Base-by-base conservation (phyloP, 2,113 vertebrate species). In the Bothrops jararaca region DNA sequence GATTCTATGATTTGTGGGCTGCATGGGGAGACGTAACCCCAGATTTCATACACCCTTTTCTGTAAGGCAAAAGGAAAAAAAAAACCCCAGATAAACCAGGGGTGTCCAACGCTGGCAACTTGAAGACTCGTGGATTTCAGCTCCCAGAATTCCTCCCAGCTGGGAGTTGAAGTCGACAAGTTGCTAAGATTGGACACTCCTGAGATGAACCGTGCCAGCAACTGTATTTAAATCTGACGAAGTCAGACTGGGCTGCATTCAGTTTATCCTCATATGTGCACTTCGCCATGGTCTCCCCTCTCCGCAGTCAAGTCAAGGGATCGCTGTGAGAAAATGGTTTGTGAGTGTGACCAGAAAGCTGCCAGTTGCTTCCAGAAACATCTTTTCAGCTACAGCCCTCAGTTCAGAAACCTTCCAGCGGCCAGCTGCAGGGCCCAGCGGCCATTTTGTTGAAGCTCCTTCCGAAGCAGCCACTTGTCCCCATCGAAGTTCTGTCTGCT, bases 221-320 rank as follows among this genome's bases (percentile, higher is more conserved):
- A 7, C 2, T 2, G 11, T 34, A 74, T 74, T 74, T 11, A 0
- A 29, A n/a, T 1, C 29, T 74, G n/a, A n/a, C n/a, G 2, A 74
- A 39, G 34, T 7, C 69, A 20, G n/a, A n/a, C 15, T 20, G 69
- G 5, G n/a, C 64, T 34, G n/a, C 60, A 29, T 69, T 74, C 0
- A 13, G 12, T 74, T 34, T 34, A 34, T 3, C 34, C 18, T 74
- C 69, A 20, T 9, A 22, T 42, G 18, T 80, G 74, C 15, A 1
- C 18, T 80, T 22, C 39, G 74, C 18, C 18, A 9, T 9, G 15
- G 7, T 80, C 74, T 90, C n/a, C 29, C 87, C 57, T 57, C 34
- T 45, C 52, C 9, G 22, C 90, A 95, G 94, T 95, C 92, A 95
- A 95, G 64, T 90, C 95, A 6, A 64, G 92, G 53, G 90, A 95